Conservation (phyloP, 2,797 vertebrate species). For the Oreortyx pictus region DNA sequence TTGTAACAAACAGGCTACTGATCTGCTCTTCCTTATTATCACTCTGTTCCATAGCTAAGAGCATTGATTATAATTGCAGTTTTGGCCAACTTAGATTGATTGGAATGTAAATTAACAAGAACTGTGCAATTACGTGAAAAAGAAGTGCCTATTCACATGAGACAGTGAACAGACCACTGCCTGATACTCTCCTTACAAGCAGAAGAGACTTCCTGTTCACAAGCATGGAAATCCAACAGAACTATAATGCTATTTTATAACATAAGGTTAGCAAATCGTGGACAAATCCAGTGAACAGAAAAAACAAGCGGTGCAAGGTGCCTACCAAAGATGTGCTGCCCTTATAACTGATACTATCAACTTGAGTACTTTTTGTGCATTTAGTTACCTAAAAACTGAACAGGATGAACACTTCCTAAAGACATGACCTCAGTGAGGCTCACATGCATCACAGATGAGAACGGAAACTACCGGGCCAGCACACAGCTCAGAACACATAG, state of each 20-base stretch:
- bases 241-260: background rate
- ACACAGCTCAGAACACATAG: background rate
- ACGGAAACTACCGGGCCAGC: background rate
- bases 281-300: background rate
- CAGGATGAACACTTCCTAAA: background rate
- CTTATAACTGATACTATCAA: background rate
- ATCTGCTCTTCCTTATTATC: conserved; percentile 88
- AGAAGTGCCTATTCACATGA: conserved; percentile 76
- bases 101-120: conserved; percentile 90
- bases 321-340: background rate
- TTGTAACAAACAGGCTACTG: conserved; percentile 85
- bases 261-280: background rate
- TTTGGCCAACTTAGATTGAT: conserved; percentile 90
- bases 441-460: background rate
- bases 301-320: background rate
- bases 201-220: background rate
- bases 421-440: background rate
- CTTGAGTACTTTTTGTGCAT: background rate
- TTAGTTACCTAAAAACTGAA: background rate
- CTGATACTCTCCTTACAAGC: background rate
- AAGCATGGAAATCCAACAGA: background rate
- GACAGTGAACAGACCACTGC: background rate
- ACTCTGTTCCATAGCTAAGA: conserved; percentile 82
- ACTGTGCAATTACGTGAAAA: conserved; percentile 87
- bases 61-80: conserved; percentile 88